A percentile compares a stretch with the other conserved stretches of the same genome.
Evolutionary conservation across 2,797 vertebrate genomes (phyloP).

Genomic region (Prunella strophiata): DNA sequence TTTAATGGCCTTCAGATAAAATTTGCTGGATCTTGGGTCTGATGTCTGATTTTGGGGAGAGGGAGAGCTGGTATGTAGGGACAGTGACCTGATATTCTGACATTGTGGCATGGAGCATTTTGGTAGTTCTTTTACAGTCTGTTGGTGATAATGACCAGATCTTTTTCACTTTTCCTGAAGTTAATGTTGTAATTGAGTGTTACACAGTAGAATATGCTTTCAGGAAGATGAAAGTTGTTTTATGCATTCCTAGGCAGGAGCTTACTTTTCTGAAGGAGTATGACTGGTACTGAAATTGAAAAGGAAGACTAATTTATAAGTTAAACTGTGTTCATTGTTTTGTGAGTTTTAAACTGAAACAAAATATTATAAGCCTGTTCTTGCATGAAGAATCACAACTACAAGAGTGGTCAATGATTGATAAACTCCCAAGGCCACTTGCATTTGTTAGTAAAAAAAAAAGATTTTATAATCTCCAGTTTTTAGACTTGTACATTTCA

Average conservation of each 20-base stretch:
- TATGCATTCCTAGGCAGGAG: background rate
- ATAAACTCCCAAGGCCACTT: background rate
- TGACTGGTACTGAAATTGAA: background rate
- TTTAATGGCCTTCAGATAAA: background rate
- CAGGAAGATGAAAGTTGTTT: background rate
- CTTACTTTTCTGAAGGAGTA: background rate
- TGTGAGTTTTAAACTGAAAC: background rate
- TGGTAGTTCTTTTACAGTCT: background rate
- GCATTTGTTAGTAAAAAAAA: rapidly evolving
- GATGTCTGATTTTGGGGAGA: background rate
- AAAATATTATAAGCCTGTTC: background rate
- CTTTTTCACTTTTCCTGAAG: background rate
- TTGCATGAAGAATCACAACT: background rate
- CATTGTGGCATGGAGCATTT: background rate
- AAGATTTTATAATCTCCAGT: background rate
- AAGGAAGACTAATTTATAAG: background rate
- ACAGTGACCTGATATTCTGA: background rate
- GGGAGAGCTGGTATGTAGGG: background rate
- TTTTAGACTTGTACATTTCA: background rate
- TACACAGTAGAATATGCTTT: background rate
- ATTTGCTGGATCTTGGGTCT: background rate
- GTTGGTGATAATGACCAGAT: background rate
- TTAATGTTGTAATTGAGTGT: background rate
- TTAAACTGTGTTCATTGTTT: background rate
- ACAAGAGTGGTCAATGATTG: background rate